phyloP scores from a whole-genome alignment of 37 sponge, comb jelly and placozoan species.

The Cladorhizidae sp. region DNA sequence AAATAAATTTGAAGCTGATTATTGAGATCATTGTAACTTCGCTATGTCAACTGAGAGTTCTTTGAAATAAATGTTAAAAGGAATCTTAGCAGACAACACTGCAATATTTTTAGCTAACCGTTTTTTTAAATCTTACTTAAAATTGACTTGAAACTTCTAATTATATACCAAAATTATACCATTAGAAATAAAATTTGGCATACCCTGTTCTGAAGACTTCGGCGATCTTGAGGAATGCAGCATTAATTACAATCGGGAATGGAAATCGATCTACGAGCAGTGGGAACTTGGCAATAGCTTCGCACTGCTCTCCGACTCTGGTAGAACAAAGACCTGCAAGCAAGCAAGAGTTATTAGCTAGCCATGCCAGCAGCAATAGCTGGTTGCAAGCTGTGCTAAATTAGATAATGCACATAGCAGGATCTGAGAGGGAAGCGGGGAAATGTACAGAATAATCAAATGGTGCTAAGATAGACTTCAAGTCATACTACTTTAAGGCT shows the following conservation, averaged over 20 bases:
- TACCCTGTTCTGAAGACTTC: conserved; percentile 83
- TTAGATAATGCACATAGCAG: neutral
- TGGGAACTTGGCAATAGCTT: conserved; percentile 87
- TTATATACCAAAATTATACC: no score
- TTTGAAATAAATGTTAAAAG: no score
- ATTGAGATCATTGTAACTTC: no score
- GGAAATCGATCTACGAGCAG: conserved; percentile 80
- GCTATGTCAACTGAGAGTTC: no score
- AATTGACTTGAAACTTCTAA: no score
- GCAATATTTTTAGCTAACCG: no score
- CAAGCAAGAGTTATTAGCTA: neutral
- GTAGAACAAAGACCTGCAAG: conserved; percentile 73
- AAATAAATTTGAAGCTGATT: no score
- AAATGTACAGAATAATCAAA: neutral
- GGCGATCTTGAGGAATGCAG: conserved; percentile 87
- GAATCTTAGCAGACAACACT: no score
- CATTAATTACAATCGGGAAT: conserved; percentile 85
- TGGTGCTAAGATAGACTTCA: no score
- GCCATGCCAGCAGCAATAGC: neutral
- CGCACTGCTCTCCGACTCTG: conserved; percentile 88
- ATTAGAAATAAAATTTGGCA: no score
- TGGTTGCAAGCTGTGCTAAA: neutral
- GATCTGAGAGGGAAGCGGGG: neutral
- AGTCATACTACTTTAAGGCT: no score
- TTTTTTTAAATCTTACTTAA: no score